phyloP scores from a whole-genome alignment of 2,113 vertebrate species.

The Irena cyanogastra region DNA sequence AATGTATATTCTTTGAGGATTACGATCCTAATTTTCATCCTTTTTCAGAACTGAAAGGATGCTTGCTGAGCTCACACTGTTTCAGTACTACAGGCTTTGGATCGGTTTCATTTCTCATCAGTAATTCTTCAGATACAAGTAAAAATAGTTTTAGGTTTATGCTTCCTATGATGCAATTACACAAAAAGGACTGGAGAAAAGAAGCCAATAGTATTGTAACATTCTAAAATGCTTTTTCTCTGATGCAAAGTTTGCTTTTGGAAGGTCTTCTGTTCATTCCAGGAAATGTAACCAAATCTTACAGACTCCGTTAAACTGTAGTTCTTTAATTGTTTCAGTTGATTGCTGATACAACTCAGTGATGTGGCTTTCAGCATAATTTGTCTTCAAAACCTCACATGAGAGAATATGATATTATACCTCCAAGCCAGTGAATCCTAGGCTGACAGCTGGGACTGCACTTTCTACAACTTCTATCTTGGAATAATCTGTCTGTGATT shows the following conservation, averaged over 20 bases:
- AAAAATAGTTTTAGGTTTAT: background rate
- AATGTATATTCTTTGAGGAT: background rate
- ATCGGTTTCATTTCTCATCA: background rate
- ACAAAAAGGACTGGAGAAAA: background rate
- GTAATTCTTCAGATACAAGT: background rate
- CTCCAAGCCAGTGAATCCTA: background rate
- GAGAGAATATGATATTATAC: background rate
- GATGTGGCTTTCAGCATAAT: background rate
- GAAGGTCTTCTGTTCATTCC: background rate
- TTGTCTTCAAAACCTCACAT: background rate
- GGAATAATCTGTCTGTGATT: background rate
- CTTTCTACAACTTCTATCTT: background rate
- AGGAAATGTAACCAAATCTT: conserved; percentile 2
- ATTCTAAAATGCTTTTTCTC: conserved; percentile 1
- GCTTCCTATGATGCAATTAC: background rate
- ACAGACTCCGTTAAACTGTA: background rate
- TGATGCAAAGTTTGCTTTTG: background rate
- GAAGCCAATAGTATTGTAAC: background rate
- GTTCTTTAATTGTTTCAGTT: background rate
- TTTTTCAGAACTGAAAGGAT: background rate
- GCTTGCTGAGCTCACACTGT: background rate
- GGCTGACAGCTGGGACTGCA: background rate
- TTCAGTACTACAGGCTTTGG: background rate
- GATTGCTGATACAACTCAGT: background rate
- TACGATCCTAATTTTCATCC: background rate